A percentile compares a stretch with the other conserved stretches of the same genome.
Conservation (phyloP, 2,888 invertebrate genomes). For the Dicranocentrus wangi region DNA sequence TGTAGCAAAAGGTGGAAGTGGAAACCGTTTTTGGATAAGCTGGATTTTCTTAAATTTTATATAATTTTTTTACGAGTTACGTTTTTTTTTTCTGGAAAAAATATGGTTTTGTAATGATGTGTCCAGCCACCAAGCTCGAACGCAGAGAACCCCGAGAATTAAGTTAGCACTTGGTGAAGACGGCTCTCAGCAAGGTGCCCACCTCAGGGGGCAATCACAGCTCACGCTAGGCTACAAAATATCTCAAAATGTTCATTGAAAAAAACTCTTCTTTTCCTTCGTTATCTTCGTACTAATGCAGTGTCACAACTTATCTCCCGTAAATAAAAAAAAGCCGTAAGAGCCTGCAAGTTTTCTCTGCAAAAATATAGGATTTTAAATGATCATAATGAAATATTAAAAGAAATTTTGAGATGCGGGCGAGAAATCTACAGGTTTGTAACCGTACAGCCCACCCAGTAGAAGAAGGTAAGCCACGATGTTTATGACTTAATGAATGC, state of each 20-base stretch:
- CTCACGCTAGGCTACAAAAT: conserved; percentile 52
- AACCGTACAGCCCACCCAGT: conserved; percentile 72
- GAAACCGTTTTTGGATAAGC: too few species aligned
- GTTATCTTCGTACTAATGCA: neutral
- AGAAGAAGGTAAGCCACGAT: conserved; percentile 72
- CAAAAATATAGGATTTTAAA: neutral
- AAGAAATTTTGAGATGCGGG: conserved; percentile 1
- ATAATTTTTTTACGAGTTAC: too few species aligned
- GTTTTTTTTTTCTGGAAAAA: too few species aligned
- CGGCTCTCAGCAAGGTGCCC: conserved; percentile 70
- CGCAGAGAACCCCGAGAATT: conserved; percentile 64
- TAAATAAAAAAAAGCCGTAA: too few species aligned
- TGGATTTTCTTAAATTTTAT: too few species aligned
- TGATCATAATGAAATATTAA: too few species aligned
- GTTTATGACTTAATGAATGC: conserved; percentile 71
- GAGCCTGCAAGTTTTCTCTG: neutral
- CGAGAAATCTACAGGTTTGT: conserved; percentile 34
- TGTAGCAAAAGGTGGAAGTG: too few species aligned
- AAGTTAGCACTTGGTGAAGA: conserved; percentile 72
- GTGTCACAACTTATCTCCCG: neutral
- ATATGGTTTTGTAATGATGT: too few species aligned
- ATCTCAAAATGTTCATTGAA: too few species aligned
- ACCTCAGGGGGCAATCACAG: conserved; percentile 67
- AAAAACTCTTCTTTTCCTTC: too few species aligned
- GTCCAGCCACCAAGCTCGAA: conserved; percentile 45